phyloP scores from a whole-genome alignment of 2,113 vertebrate genomes.

The Atlantisia rogersi region DNA sequence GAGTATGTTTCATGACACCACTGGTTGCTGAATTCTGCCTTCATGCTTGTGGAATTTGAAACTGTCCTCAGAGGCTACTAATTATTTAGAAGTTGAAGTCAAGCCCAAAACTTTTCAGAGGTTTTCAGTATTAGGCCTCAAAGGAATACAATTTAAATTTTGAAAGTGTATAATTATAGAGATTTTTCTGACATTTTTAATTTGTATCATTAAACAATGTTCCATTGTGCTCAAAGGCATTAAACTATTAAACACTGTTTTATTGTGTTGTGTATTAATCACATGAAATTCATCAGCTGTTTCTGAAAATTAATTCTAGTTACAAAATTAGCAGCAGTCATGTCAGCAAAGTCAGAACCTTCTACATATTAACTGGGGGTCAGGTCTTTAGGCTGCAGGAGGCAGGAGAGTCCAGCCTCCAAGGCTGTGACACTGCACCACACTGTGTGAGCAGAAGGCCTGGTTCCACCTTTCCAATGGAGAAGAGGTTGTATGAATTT shows the following conservation, averaged over 20 bases:
- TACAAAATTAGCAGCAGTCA: not conserved
- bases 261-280: not conserved
- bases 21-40: not conserved
- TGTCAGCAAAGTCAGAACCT: not conserved
- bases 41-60: not conserved
- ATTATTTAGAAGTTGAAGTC: not conserved
- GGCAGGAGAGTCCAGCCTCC: not conserved
- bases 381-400: not conserved
- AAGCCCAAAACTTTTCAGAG: not conserved
- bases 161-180: not conserved
- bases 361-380: not conserved
- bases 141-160: not conserved
- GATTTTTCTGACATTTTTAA: not conserved
- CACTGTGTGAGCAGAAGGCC: not conserved
- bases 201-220: slow-evolving; percentile 5
- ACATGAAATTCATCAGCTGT: not conserved
- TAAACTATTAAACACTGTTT: slow-evolving; percentile 15
- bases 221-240: not conserved
- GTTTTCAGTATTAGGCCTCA: not conserved
- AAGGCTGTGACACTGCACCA: not conserved
- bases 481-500: not conserved
- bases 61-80: not conserved
- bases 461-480: not conserved
- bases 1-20: not conserved
- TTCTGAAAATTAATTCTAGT: not conserved